A percentile compares a stretch with the other conserved stretches of the same genome.
Evolutionary conservation across 2,888 invertebrate species (phyloP).

Genomic region (Melitaea athalia): DNA sequence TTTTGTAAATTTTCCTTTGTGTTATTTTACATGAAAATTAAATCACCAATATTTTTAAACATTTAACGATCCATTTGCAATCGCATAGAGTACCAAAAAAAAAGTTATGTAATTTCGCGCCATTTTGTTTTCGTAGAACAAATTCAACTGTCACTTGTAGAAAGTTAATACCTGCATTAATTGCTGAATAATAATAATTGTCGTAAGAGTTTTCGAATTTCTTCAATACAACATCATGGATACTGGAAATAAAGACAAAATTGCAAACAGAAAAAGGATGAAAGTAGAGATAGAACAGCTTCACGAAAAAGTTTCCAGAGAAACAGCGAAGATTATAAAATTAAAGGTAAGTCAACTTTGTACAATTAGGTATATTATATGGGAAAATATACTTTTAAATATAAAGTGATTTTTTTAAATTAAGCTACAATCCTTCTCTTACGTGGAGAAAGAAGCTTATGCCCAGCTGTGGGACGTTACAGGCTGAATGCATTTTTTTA

Average conservation of each 20-base stretch:
- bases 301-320: conserved; percentile 62
- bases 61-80: too few relatives aligned
- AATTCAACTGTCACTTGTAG: background rate
- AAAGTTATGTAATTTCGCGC: background rate
- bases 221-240: conserved; percentile 51
- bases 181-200: background rate
- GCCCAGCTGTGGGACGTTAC: too few relatives aligned
- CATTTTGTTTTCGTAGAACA: background rate
- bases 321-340: conserved; percentile 67
- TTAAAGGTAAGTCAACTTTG: conserved; percentile 54
- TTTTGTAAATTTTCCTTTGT: too few relatives aligned
- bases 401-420: too few relatives aligned
- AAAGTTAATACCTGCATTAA: too few relatives aligned
- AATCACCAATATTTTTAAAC: background rate
- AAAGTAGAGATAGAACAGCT: conserved; percentile 62
- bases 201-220: too few relatives aligned
- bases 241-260: conserved; percentile 57
- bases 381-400: too few relatives aligned
- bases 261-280: conserved; percentile 60
- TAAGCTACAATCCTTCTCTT: too few relatives aligned
- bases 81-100: background rate
- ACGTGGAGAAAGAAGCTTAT: too few relatives aligned
- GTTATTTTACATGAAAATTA: too few relatives aligned
- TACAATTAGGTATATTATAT: too few relatives aligned
- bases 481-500: too few relatives aligned